Evolutionary conservation across 2,113 vertebrate species (phyloP).

Genomic region (Cavia porcellus): DNA sequence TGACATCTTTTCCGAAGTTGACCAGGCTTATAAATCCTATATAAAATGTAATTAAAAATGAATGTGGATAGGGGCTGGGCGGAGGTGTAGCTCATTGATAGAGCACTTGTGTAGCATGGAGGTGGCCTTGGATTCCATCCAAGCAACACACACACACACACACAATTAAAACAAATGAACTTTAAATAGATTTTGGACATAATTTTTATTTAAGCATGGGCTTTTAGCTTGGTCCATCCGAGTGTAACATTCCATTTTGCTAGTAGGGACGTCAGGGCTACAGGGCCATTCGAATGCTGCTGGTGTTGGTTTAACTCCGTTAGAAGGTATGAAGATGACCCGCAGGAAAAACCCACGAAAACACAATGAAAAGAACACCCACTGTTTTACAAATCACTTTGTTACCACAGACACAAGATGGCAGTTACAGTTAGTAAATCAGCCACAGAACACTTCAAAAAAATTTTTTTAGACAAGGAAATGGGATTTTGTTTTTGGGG

Average conservation of each 20-base stretch:
- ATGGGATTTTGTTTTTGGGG: conserved; percentile 81
- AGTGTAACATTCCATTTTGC: conserved; percentile 85
- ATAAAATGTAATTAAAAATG: conserved; percentile 28
- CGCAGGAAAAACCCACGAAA: conserved; percentile 88
- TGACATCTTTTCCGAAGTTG: not conserved
- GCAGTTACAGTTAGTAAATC: conserved; percentile 91
- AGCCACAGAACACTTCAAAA: conserved; percentile 84
- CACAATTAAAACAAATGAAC: conserved; percentile 59
- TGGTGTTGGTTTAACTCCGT: conserved; percentile 89
- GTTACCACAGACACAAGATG: conserved; percentile 91
- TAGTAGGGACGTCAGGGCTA: conserved; percentile 85
- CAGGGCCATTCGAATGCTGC: conserved; percentile 87
- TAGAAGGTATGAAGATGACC: conserved; percentile 88
- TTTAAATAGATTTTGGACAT: conserved; percentile 82
- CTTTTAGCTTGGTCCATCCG: conserved; percentile 86
- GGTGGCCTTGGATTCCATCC: not conserved
- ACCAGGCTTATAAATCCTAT: not conserved
- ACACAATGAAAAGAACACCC: conserved; percentile 89
- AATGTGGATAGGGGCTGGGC: conserved; percentile 19
- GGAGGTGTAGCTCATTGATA: not conserved
- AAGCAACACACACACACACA: not conserved
- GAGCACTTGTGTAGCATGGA: not conserved
- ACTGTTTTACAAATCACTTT: conserved; percentile 91
- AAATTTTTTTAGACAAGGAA: conserved; percentile 83
- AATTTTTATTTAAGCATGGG: conserved; percentile 90